Evolutionary conservation across 2,113 vertebrate genomes (phyloP).

Genomic region (Phasianus colchicus): DNA sequence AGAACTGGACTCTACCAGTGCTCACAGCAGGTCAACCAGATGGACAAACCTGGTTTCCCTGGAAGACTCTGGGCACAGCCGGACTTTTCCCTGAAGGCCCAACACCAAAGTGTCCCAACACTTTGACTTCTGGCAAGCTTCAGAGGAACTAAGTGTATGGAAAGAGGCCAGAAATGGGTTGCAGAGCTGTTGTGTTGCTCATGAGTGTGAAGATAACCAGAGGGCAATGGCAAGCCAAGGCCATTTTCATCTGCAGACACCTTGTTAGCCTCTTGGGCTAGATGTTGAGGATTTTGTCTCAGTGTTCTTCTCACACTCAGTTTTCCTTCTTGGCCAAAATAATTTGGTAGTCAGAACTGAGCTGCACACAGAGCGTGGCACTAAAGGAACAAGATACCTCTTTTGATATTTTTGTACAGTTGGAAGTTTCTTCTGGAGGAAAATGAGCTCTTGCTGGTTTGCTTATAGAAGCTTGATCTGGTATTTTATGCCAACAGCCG

Average conservation of each 20-base stretch:
- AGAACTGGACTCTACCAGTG: neutral
- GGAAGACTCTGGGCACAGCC: neutral
- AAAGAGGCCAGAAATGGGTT: fast-evolving
- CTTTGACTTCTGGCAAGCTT: neutral
- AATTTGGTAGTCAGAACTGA: neutral
- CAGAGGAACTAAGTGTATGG: neutral
- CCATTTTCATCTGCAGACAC: fast-evolving
- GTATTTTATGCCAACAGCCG: neutral
- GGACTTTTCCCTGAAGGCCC: neutral
- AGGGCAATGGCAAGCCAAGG: fast-evolving
- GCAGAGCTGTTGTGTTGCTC: neutral
- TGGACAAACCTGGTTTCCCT: neutral
- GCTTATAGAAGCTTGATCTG: neutral
- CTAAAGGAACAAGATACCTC: neutral
- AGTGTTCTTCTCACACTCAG: neutral
- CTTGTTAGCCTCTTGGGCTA: fast-evolving
- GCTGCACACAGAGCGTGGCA: fast-evolving
- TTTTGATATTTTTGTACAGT: neutral
- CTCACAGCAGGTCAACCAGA: fast-evolving
- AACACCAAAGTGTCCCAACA: neutral
- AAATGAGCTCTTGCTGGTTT: neutral
- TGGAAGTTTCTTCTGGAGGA: neutral
- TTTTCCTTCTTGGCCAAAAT: neutral
- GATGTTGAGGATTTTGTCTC: neutral
- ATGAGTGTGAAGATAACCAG: fast-evolving